These are phyloP conservation scores for Patella depressa DNA, from an alignment of 2,888 invertebrate genomes.

Conservation along the genomic window DNA sequence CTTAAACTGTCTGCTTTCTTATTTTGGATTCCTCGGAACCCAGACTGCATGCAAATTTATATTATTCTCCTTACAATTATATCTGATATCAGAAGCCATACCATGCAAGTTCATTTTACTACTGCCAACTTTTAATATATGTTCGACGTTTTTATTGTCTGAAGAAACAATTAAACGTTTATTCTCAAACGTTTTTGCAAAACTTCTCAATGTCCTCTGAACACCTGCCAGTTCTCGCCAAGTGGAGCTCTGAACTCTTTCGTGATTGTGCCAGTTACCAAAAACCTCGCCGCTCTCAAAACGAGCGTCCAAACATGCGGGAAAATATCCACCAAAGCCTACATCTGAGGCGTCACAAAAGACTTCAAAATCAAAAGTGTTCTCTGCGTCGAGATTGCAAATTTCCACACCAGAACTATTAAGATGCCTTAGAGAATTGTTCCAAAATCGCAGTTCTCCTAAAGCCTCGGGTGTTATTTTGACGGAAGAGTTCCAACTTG, in stretches of 20 bases:
- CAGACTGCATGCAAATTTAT: not conserved
- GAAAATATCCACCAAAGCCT: constrained; percentile 1
- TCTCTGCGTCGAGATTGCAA: not conserved
- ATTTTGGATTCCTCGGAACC: not conserved
- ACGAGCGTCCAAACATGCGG: not conserved
- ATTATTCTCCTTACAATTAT: not conserved
- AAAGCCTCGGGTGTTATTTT: not conserved
- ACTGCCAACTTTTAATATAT: not conserved
- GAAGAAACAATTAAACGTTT: not conserved
- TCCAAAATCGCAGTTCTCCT: not conserved
- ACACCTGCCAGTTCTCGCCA: not conserved
- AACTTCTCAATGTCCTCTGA: not conserved
- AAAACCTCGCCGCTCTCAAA: not conserved
- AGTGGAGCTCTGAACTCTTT: not conserved
- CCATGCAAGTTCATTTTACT: not conserved
- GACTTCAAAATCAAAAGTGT: not conserved
- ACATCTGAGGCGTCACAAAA: constrained; percentile 8
- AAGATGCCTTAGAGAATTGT: not conserved
- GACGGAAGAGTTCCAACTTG: not conserved
- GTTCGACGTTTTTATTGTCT: not conserved
- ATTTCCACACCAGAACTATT: not conserved
- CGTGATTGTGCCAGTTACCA: not conserved
- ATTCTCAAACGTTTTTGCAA: too few species aligned
- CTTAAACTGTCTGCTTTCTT: not conserved
- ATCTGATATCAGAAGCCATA: not conserved